Base-by-base conservation (phyloP, 2,113 vertebrate species). In the Phodopus roborovskii region DNA sequence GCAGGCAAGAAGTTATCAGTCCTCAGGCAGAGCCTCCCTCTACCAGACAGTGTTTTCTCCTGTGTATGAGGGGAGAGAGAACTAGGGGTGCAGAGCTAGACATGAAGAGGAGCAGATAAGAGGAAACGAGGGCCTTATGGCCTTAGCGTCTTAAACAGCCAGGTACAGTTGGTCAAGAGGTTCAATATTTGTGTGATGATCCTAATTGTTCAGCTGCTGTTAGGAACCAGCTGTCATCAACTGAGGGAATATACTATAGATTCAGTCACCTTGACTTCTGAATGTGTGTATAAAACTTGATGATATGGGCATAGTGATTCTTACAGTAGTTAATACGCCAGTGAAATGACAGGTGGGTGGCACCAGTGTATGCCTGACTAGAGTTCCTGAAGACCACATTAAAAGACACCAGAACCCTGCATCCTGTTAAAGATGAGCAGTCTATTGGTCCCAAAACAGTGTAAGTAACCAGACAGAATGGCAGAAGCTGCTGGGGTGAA, bases 211-310 rank as follows among this genome's bases (percentile, higher is more conserved):
- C 4, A 70, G 77, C 24, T 70, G 12, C 50, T 95, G 5, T 86
- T n/a, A 85, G 58, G 66, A 75, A 50, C 17, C 36, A 85, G 58
- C 83, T 78, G 16, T 79, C 50, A 81, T 26, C 64, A 48, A 73
- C 0, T 62, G 77, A 73, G 68, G 56, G 73, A 74, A n/a, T 78
- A 71, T 93, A 73, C 56, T 39, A 42, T 79, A 68, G 30, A 71
- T 70, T 10, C 10, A 60, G 22, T 85, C 36, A 60, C 70, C 77
- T 70, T 94, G 71, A 39, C 82, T 88, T 53, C 12, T 71, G 78
- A 93, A 84, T 85, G 74, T 75, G 56, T 36, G 60, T 88, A 39
- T 84, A 81, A 90, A 95, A 81, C 28, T 36, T 66, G 13, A 50
- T 89, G 78, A 36, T 66, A 42, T 58, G 45, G 26, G 88, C 68